Base-by-base conservation (phyloP, 2,113 vertebrate species). In the Thalassarche chlororhynchos region DNA sequence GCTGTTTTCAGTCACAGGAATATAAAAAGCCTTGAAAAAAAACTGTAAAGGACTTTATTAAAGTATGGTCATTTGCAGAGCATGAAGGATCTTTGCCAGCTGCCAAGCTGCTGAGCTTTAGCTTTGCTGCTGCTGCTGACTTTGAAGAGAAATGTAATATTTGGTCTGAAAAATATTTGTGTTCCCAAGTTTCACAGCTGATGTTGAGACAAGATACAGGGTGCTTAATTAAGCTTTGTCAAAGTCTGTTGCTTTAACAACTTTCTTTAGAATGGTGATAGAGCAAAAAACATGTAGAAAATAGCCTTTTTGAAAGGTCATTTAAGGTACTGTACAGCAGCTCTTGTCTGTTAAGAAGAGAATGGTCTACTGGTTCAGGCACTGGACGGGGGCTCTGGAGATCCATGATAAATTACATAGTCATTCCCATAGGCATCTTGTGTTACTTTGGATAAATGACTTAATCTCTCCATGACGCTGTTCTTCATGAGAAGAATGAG, bases 391-490 rank as follows among this genome's bases (percentile, higher is more conserved):
- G 3, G 20, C 91, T 93, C 89, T 70, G 44, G 94, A 96, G 89
- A 93, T 96, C 78, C 58, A 9, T 94, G 95, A 96, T 96, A 93
- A 96, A 97, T 96, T 93, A 87, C 74, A 60, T 70, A 92, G 93
- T 89, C 83, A 87, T 93, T 97, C 94, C 93, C 81, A 87, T 51
- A 95, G 91, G 91, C 89, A 58, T 89, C 89, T 96, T 85, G 49
- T 83, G 70, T 96, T 97, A 85, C 94, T 84, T 91, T 66, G 81
- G 84, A 95, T 97, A 96, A 96, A 96, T 96, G 57, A 90, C 89
- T 97, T 97, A 96, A 95, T 97, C 93, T 97, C 57, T 94, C 70
- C 62, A 71, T 87, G 87, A 78, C 8, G 12, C 91, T 87, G 81
- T 87, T 96, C 87, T 91, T 91, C 77, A 89, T 28, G 2, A 95